Percentiles rank a stretch among this genome's conserved stretches.
Evolutionary conservation across 2,888 invertebrate genomes (phyloP).

Genomic region (Gandaritis pyraliata): DNA sequence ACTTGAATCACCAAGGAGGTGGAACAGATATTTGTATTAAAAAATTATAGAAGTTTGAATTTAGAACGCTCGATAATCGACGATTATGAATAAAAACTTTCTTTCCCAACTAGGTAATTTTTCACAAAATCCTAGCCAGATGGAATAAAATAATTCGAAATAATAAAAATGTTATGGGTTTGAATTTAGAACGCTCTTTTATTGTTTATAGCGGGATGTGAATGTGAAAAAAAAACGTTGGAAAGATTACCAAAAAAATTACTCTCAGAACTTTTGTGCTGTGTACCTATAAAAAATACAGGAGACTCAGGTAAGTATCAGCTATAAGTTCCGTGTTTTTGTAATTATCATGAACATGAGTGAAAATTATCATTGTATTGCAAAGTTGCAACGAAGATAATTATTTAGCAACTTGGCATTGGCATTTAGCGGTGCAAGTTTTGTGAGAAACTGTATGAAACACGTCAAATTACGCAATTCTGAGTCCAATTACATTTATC

Average conservation of each 20-base stretch:
- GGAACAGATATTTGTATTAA: too few relatives aligned
- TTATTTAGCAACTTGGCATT: conserved; percentile 38
- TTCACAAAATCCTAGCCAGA: too few relatives aligned
- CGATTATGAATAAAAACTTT: too few relatives aligned
- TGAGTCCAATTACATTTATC: conserved; percentile 19
- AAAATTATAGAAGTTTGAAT: too few relatives aligned
- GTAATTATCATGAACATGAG: background rate
- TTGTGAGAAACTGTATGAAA: conserved; percentile 21
- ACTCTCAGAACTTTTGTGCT: too few relatives aligned
- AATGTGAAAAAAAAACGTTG: background rate
- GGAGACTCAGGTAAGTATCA: background rate
- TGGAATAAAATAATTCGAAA: too few relatives aligned
- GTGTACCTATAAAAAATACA: background rate
- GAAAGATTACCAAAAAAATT: too few relatives aligned
- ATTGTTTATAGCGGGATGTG: too few relatives aligned
- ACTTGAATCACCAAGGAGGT: too few relatives aligned
- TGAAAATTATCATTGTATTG: background rate
- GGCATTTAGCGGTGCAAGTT: conserved; percentile 31
- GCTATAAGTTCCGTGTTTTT: background rate
- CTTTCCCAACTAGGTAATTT: too few relatives aligned
- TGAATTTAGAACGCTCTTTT: conserved; percentile 14
- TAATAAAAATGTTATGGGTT: background rate
- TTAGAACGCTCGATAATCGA: too few relatives aligned
- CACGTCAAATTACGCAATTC: conserved; percentile 23
- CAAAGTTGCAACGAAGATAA: background rate